Conservation (phyloP, 2,888 invertebrate species). For the Lamellibrachia satsuma region DNA sequence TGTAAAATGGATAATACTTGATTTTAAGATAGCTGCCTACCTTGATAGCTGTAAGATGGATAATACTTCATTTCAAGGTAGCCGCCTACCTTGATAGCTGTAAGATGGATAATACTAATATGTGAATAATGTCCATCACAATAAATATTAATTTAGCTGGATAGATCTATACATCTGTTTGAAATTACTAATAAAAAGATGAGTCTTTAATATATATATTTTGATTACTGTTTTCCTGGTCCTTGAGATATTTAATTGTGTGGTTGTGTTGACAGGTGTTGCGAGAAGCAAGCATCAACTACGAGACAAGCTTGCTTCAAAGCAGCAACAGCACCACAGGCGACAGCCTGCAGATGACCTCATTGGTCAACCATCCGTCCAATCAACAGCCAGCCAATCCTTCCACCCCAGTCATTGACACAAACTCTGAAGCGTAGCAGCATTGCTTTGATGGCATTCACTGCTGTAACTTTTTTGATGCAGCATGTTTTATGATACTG, state of each 20-base stretch:
- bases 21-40: too few relatives aligned
- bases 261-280: constrained; percentile 24
- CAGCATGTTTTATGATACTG: not conserved
- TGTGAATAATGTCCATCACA: too few relatives aligned
- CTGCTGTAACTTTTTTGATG: not conserved
- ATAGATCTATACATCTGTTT: too few relatives aligned
- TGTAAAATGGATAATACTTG: too few relatives aligned
- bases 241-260: not conserved
- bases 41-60: too few relatives aligned
- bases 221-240: not conserved
- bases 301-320: constrained; percentile 24
- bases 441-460: not conserved
- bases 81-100: too few relatives aligned
- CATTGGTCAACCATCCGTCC: not conserved
- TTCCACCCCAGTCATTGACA: not conserved
- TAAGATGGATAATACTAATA: too few relatives aligned
- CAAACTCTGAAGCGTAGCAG: not conserved
- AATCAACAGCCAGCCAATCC: not conserved
- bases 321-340: not conserved
- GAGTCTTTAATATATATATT: too few relatives aligned
- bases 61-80: too few relatives aligned
- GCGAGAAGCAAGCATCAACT: constrained; percentile 31
- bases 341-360: not conserved
- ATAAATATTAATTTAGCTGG: too few relatives aligned
- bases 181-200: too few relatives aligned